Base-by-base conservation (phyloP, 2,797 vertebrate genomes). In the Xenentodon cancila region DNA sequence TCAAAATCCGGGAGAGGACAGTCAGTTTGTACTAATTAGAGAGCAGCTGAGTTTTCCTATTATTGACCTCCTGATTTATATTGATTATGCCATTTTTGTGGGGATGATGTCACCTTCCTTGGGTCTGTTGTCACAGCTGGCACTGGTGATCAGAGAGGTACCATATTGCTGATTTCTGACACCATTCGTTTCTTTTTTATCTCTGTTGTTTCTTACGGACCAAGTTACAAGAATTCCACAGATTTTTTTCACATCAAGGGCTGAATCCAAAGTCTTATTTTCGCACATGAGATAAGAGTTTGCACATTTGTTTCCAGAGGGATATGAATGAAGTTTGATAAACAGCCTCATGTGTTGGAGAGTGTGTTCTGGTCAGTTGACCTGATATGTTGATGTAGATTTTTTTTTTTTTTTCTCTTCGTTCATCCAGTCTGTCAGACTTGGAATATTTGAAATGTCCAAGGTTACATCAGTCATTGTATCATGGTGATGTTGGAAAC, bases 61-160 rank as follows among this genome's bases (percentile, higher is more conserved):
- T 67, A 79, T 77, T 53, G 2, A 40, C 27, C 56, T 53, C 40
- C 40, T 56, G 67, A 27, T 68, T 73, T 60, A 59, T 85, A 86
- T 87, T 69, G 88, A 88, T 88, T 59, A 68, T 1, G 20, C 6
- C 48, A 53, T 55, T 69, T 78, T 77, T 75, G 77, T 67, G 80
- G 81, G 48, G 20, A 82, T 91, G 85, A 89, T 78, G 85, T 88
- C 84, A 88, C 75, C 64, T 59, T 73, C 40, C 42, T 46, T 40
- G 53, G 73, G 79, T 88, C 71, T 75, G 72, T 64, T 83, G 61
- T 75, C 43, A 34, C 50, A 54, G 50, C 57, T 74, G 58, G 64
- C 57, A 48, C 7, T 52, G 45, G 65, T 74, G 59, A 70, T 63
- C 9, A 5, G 57, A 66, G 61, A 68, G 46, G 22, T 67, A 64